These are phyloP conservation scores for Antigone vipio DNA, from an alignment of 2,113 vertebrate genomes.

Conservation along the genomic window DNA sequence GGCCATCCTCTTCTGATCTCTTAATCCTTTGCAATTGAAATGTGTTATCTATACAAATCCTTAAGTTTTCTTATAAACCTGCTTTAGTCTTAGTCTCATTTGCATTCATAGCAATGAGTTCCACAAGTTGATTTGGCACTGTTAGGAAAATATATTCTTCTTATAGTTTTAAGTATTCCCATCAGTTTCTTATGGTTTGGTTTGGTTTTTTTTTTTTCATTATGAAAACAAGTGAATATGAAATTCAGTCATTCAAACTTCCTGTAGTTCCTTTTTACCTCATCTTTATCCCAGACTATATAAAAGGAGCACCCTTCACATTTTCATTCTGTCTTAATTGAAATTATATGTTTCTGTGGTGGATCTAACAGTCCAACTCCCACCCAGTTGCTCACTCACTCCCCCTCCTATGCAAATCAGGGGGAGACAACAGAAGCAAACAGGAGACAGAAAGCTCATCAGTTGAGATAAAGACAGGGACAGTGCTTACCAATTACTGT, in stretches of 20 bases:
- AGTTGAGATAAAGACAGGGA: background rate
- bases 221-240: background rate
- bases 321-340: background rate
- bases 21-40: background rate
- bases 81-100: background rate
- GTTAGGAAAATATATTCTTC: background rate
- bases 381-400: background rate
- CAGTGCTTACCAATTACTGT: background rate
- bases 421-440: background rate
- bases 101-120: background rate
- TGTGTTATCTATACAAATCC: background rate
- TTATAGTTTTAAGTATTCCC: background rate
- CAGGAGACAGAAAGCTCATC: background rate
- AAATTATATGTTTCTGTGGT: background rate
- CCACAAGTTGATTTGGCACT: background rate
- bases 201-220: background rate
- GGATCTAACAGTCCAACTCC: background rate
- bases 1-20: background rate
- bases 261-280: background rate
- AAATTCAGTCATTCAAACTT: background rate
- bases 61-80: background rate
- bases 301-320: background rate
- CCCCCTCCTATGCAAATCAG: background rate
- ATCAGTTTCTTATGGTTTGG: background rate
- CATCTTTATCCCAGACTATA: background rate